Evolutionary conservation across 2,113 vertebrate species (phyloP).

Genomic region (Phycodurus eques): DNA sequence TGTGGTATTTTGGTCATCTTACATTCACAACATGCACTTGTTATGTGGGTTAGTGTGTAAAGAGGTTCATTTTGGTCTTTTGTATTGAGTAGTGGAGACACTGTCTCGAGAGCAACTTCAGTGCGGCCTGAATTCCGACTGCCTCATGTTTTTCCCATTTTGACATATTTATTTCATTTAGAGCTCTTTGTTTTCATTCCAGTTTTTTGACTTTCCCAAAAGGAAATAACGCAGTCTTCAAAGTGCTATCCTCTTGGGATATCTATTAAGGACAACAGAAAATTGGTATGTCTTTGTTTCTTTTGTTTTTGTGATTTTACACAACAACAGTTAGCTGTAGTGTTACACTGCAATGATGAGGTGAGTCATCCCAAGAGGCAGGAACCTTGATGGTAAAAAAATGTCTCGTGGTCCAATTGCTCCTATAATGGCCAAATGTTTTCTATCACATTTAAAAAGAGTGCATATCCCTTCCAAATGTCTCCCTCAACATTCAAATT

Average conservation of each 20-base stretch:
- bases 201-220: constrained; percentile 27
- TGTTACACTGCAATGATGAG: constrained; percentile 16
- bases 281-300: not conserved
- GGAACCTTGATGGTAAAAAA: constrained; percentile 33
- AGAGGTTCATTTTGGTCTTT: constrained; percentile 20
- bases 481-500: constrained; percentile 37
- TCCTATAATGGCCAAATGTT: constrained; percentile 37
- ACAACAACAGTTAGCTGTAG: not conserved
- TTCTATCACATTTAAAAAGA: constrained; percentile 33
- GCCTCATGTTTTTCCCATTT: constrained; percentile 42
- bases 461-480: constrained; percentile 28
- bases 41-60: constrained; percentile 3
- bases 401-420: constrained; percentile 35
- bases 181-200: constrained; percentile 42
- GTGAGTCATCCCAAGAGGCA: constrained; percentile 19
- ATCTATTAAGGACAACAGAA: constrained; percentile 20
- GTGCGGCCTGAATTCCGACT: constrained; percentile 52
- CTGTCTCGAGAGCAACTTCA: constrained; percentile 55
- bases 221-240: constrained; percentile 23
- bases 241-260: constrained; percentile 16
- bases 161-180: constrained; percentile 56
- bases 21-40: constrained; percentile 13
- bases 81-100: constrained; percentile 15
- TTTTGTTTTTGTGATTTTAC: not conserved
- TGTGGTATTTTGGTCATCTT: not conserved